phyloP scores from a whole-genome alignment of 2,797 vertebrate species.

The Apogon talboti region DNA sequence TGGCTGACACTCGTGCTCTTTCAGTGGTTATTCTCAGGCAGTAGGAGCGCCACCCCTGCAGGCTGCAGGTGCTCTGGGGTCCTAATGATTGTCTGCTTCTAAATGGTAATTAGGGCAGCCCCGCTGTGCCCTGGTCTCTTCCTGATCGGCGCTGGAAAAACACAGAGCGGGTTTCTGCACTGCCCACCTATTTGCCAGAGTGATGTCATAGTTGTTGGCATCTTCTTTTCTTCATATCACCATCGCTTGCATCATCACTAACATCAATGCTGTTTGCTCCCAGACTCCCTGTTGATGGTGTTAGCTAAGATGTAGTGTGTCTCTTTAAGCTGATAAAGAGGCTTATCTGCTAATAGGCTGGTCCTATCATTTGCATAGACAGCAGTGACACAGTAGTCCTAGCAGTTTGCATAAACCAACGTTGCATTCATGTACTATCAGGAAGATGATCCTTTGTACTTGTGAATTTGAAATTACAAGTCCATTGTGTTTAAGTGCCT shows the following conservation, averaged over 20 bases:
- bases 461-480: no score
- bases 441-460: no score
- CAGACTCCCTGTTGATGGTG: slow-evolving; percentile 13
- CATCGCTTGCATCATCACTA: slow-evolving; percentile 24
- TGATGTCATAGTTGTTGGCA: slow-evolving; percentile 32
- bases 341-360: slow-evolving; percentile 28
- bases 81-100: slow-evolving; percentile 67
- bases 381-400: slow-evolving; percentile 14
- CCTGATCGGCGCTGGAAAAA: slow-evolving; percentile 36
- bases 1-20: slow-evolving; percentile 7
- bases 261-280: slow-evolving; percentile 20
- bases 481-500: no score
- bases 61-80: slow-evolving; percentile 65
- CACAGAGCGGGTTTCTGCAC: slow-evolving; percentile 45
- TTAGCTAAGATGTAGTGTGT: slow-evolving; percentile 17
- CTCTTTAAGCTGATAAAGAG: slow-evolving; percentile 43
- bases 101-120: slow-evolving; percentile 74
- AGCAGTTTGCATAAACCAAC: no score
- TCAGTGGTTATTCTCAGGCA: slow-evolving; percentile 40
- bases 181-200: slow-evolving; percentile 59
- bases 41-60: slow-evolving; percentile 50
- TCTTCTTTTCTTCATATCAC: slow-evolving; percentile 32
- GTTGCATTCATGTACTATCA: no score
- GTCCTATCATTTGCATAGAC: slow-evolving; percentile 43
- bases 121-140: slow-evolving; percentile 66